These are phyloP conservation scores for Oxycera nigricornis DNA, from an alignment of 2,888 invertebrate species.

Conservation along the genomic window DNA sequence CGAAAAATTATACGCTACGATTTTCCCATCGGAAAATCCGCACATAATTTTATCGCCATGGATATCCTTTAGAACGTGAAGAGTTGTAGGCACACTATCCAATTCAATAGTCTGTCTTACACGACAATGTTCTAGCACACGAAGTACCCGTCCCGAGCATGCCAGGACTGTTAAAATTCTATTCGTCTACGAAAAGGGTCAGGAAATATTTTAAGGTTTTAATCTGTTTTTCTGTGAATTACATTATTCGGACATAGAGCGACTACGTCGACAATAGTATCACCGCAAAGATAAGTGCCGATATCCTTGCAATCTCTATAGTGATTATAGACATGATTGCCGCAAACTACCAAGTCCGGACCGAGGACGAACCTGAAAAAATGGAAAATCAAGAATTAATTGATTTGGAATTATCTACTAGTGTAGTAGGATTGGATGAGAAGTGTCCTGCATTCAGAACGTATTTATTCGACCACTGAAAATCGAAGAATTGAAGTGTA, in stretches of 20 bases:
- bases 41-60: constrained; percentile 75
- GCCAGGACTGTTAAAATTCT: constrained; percentile 76
- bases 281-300: constrained; percentile 86
- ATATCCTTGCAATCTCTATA: constrained; percentile 89
- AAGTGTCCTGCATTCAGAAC: too few species aligned
- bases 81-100: constrained; percentile 65
- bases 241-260: constrained; percentile 67
- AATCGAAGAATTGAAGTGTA: too few species aligned
- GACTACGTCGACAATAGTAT: constrained; percentile 85
- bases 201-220: background rate
- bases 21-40: constrained; percentile 86
- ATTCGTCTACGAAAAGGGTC: constrained; percentile 64
- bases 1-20: constrained; percentile 72
- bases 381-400: background rate
- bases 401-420: too few species aligned
- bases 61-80: constrained; percentile 74
- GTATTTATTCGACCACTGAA: too few species aligned
- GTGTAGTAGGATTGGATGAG: too few species aligned
- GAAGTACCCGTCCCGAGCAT: constrained; percentile 81
- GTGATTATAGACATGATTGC: constrained; percentile 83
- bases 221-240: too few species aligned
- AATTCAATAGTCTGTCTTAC: constrained; percentile 67
- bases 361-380: constrained; percentile 77
- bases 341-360: constrained; percentile 85
- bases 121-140: constrained; percentile 77